Base-by-base conservation (phyloP, 2,113 vertebrate genomes). In the Gobio gobio region DNA sequence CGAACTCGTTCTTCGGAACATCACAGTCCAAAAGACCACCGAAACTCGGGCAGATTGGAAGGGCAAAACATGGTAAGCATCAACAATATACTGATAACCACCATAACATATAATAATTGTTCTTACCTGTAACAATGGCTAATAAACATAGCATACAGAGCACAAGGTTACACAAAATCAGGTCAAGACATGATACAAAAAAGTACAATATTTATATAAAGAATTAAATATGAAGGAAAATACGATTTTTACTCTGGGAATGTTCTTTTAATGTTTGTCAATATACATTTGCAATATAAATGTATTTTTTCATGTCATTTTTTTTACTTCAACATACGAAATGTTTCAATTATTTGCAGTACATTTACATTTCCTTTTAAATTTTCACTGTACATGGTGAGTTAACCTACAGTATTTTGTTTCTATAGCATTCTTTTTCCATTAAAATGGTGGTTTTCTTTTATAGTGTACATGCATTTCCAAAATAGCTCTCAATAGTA, bases 11-110 rank as follows among this genome's bases (percentile, higher is more conserved):
- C 94, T 98, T 97, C 91, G 94, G 95, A 89, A 94, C 95, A 89
- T 97, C 97, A 92, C 97, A 98, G 93, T 95, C 94, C 90, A 99
- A 99, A 92, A 95, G 98, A 95, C 97, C 98, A 92, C 98, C 98
- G 56, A 99, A 99, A 94, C 95, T 98, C 79, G 98, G 97, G 87
- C 98, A 99, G 94, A 99, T 98, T 86, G 98, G 98, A 91, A 92
- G 98, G 92, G 97, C 97, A 92, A 99, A 98, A 94, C 93, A 97
- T 96, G 97, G 98, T 98, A 24, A n/a, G 51, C 20, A 80, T 33
- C 3, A 13, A 5, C 54, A 56, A 56, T 56, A 20, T 56, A 22
- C 54, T 22, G 16, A 22, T 20, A 56, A 56, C 6, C 54, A 20
- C 2, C 18, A 6, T 29, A 75, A 61, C n/a, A 12, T 24, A 29